Conservation (phyloP, 1,140 invertebrate species). For the Diorhabda sublineata region DNA sequence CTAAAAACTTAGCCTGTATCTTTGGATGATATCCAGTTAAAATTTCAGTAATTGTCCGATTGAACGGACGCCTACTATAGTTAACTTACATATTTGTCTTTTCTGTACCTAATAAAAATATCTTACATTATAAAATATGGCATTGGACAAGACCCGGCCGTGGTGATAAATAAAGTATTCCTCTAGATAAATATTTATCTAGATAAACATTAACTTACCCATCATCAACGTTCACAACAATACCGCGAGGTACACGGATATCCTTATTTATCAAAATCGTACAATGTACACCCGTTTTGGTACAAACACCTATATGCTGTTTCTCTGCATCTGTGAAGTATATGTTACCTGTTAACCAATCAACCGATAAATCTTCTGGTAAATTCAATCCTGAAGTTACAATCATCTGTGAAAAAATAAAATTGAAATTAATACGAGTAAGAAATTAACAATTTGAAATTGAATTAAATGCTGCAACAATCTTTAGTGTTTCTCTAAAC, state of each 20-base stretch:
- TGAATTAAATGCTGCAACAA: too few relatives aligned
- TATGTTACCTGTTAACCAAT: conserved; percentile 76
- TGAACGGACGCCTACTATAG: too few relatives aligned
- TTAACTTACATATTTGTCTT: too few relatives aligned
- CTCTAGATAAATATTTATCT: background rate
- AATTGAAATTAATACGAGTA: background rate
- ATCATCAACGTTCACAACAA: conserved; percentile 58
- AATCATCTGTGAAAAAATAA: background rate
- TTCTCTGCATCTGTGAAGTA: conserved; percentile 75
- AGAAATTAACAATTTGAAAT: background rate
- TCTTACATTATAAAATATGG: too few relatives aligned
- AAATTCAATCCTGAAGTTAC: conserved; percentile 63
- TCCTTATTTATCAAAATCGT: conserved; percentile 57
- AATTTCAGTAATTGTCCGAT: too few relatives aligned
- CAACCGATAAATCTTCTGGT: conserved; percentile 73
- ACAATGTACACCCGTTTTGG: conserved; percentile 58
- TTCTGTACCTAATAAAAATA: too few relatives aligned
- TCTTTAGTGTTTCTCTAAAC: too few relatives aligned
- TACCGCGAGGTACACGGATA: conserved; percentile 57
- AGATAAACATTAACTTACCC: conserved; percentile 49
- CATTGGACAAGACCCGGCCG: too few relatives aligned
- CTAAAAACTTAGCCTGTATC: too few relatives aligned
- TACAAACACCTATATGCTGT: conserved; percentile 72
- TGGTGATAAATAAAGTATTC: too few relatives aligned
- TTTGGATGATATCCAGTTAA: too few relatives aligned